Evolutionary conservation across 1,140 invertebrate genomes (phyloP).

Genomic region (Wiebesia pumilae): DNA sequence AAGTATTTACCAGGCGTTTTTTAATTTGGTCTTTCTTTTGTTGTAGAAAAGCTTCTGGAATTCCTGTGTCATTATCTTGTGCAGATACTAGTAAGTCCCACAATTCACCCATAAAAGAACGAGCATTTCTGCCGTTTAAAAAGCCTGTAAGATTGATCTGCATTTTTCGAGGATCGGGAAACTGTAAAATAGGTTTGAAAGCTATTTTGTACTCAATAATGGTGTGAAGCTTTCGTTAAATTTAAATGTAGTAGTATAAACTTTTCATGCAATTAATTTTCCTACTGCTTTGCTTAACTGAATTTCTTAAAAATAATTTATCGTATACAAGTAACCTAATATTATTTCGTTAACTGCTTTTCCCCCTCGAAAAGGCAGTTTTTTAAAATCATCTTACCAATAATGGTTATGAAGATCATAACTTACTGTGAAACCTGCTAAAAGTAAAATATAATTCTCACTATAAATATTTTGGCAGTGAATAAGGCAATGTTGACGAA

Average conservation of each 20-base stretch:
- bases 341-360: constrained; percentile 70
- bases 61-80: constrained; percentile 94
- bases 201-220: constrained; percentile 27
- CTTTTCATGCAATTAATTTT: constrained; percentile 42
- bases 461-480: constrained; percentile 21
- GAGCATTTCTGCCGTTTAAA: constrained; percentile 97
- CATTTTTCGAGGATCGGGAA: constrained; percentile 98
- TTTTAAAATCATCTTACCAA: constrained; percentile 68
- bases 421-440: constrained; percentile 51
- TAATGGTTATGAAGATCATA: constrained; percentile 30
- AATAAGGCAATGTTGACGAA: constrained; percentile 41
- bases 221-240: background rate
- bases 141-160: constrained; percentile 99
- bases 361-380: constrained; percentile 75
- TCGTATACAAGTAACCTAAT: constrained; percentile 14
- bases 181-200: constrained; percentile 76
- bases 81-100: constrained; percentile 97
- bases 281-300: constrained; percentile 18
- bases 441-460: constrained; percentile 12
- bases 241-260: constrained; percentile 20
- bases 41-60: constrained; percentile 93
- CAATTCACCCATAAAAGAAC: constrained; percentile 97
- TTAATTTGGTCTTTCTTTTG: constrained; percentile 98
- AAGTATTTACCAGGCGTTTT: constrained; percentile 81
- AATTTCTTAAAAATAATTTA: constrained; percentile 26